Conservation (phyloP, 2,888 invertebrate species). For the Synergus umbraculus region DNA sequence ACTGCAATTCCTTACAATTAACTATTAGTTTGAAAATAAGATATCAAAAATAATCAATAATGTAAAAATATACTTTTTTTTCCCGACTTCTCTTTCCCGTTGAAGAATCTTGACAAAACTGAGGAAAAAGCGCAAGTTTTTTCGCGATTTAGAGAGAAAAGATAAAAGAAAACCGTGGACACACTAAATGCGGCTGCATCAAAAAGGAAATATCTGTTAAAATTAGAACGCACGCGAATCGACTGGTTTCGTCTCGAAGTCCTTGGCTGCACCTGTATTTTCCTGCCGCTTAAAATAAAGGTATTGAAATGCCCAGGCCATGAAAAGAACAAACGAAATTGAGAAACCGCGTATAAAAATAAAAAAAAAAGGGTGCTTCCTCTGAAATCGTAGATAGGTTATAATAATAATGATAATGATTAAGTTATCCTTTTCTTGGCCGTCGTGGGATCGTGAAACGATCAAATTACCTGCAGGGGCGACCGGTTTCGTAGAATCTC, state of each 20-base stretch:
- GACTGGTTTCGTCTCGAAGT: slow-evolving; percentile 61
- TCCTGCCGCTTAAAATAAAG: slow-evolving; percentile 70
- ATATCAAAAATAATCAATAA: slow-evolving; percentile 41
- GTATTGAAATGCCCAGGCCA: slow-evolving; percentile 68
- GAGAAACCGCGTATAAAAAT: slow-evolving; percentile 50
- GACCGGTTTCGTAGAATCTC: slow-evolving; percentile 81
- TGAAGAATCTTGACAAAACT: slow-evolving; percentile 42
- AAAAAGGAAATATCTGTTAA: slow-evolving; percentile 65
- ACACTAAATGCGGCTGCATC: slow-evolving; percentile 72
- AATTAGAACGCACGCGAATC: slow-evolving; percentile 63
- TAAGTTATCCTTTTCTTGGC: slow-evolving; percentile 76
- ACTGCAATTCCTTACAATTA: background rate
- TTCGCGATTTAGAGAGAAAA: background rate
- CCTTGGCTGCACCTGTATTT: slow-evolving; percentile 67
- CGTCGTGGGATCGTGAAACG: slow-evolving; percentile 62
- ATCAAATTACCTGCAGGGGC: slow-evolving; percentile 72
- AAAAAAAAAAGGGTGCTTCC: slow-evolving; percentile 55
- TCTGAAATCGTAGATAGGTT: slow-evolving; percentile 40
- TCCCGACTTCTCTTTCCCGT: slow-evolving; percentile 60
- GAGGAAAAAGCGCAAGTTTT: background rate
- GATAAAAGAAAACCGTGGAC: slow-evolving; percentile 62
- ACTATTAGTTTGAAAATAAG: slow-evolving; percentile 52
- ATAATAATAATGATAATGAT: slow-evolving; percentile 46
- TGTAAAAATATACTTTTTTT: background rate
- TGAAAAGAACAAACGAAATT: slow-evolving; percentile 75